phyloP scores from a whole-genome alignment of 2,888 invertebrate genomes.

The Orgyia antiqua region DNA sequence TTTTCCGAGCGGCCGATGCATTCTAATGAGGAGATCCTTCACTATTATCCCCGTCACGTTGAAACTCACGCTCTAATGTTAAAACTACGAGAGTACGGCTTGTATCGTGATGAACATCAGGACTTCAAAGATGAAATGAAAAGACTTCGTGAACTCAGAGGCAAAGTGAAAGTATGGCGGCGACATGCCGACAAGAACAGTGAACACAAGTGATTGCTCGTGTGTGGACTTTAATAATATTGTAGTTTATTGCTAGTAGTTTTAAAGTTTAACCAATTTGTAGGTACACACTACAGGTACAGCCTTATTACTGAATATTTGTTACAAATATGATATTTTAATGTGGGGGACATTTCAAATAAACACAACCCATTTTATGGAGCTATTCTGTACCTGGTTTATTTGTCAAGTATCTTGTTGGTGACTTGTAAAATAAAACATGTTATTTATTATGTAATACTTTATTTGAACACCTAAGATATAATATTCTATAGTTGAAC shows the following conservation, averaged over 20 bases:
- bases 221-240: background rate
- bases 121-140: constrained; percentile 94
- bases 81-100: constrained; percentile 85
- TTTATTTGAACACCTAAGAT: too few species aligned
- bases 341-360: too few species aligned
- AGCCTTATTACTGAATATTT: too few species aligned
- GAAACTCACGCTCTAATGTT: constrained; percentile 86
- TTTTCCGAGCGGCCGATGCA: constrained; percentile 87
- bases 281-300: constrained; percentile 23
- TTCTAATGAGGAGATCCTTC: constrained; percentile 82
- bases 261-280: constrained; percentile 4
- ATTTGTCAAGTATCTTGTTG: too few species aligned
- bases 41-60: constrained; percentile 92
- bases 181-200: constrained; percentile 63
- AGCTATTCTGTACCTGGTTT: too few species aligned
- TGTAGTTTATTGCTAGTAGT: background rate
- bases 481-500: too few species aligned
- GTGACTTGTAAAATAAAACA: too few species aligned
- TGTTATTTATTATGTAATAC: too few species aligned
- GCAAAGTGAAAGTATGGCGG: constrained; percentile 81
- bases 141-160: constrained; percentile 84
- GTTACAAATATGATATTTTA: constrained; percentile 7
- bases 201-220: constrained; percentile 40
- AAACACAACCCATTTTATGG: too few species aligned
- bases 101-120: constrained; percentile 91